Evolutionary conservation across 2,888 invertebrate species (phyloP), one percentile per base, ranked within the genome.

Genomic region (Drosophila infuscata): DNA sequence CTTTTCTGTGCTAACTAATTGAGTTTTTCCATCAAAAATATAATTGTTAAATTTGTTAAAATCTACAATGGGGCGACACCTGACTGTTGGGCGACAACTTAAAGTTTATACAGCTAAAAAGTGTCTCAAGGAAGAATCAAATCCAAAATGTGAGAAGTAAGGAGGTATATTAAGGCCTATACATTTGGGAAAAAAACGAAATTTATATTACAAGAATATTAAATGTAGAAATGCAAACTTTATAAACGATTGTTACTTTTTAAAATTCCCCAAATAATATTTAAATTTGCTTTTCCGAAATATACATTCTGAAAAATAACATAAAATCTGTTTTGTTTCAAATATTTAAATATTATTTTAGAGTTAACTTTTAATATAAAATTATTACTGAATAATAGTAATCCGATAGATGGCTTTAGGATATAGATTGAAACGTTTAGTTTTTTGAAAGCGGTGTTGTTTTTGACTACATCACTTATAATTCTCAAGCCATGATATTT

Each of bases 1-100:
- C 48, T 4, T n/a, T 29, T 35, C 43, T 25, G 17, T 30, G 25
- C 30, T 7, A 38, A 65, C 46, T 61, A 62, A 74, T 58, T 48
- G 56, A 29, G 46, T 59, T 56, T 43, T 41, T 59, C 32, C 41
- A 64, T 33, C 33, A 2, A 41, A 49, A 68, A 64, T 79, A 70
- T 33, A 75, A 70, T 79, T 79, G 52, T n/a, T 48, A 17, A 35
- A 36, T 36, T 15, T 15, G 20, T 25, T 12, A 5, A 36, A 36
- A 15, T 36, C 12, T 15, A 12, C 35, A 5, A 2, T 36, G 36
- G 33, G 49, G 43, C 73, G 46, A 46, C 66, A 62, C 58, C 74
- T 67, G 62, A 36, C 60, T 62, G 54, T 65, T 53, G 46, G 11
- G 12, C 25, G 68, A 38, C 46, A 62, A 59, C 12, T 20, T 20